A percentile compares a stretch with the other conserved stretches of the same genome.
These are phyloP conservation scores for Drosophila trichaetosa DNA, from an alignment of 2,888 invertebrate species.

Conservation along the genomic window DNA sequence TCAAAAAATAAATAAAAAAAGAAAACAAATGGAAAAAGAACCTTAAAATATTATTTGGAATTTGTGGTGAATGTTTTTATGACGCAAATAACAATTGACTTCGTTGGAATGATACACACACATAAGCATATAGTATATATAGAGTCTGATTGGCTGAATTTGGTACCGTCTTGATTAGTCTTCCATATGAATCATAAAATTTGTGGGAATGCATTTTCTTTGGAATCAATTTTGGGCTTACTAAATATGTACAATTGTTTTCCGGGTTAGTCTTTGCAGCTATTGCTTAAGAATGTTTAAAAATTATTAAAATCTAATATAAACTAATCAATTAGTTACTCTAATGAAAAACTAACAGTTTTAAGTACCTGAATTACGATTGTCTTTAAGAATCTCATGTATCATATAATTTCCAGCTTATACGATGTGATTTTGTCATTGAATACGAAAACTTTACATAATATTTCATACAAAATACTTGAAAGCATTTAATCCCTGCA, in stretches of 20 bases:
- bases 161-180: neutral
- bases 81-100: constrained; percentile 11
- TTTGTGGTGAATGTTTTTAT: constrained; percentile 21
- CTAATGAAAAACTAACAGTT: neutral
- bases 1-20: constrained; percentile 1
- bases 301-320: neutral
- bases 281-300: neutral
- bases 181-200: constrained; percentile 8
- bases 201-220: neutral
- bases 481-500: neutral
- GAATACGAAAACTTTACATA: neutral
- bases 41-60: constrained; percentile 21
- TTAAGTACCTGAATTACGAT: neutral
- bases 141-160: neutral
- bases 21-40: neutral
- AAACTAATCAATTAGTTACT: neutral
- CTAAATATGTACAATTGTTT: neutral
- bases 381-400: neutral
- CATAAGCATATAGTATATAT: neutral
- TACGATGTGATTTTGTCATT: neutral
- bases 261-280: too few relatives aligned
- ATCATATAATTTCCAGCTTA: neutral
- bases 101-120: constrained; percentile 1
- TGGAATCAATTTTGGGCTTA: neutral
- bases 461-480: neutral